Evolutionary conservation across 2,888 invertebrate genomes (phyloP), one percentile per base, ranked within the genome.

Genomic region (Cremastinae sp.): DNA sequence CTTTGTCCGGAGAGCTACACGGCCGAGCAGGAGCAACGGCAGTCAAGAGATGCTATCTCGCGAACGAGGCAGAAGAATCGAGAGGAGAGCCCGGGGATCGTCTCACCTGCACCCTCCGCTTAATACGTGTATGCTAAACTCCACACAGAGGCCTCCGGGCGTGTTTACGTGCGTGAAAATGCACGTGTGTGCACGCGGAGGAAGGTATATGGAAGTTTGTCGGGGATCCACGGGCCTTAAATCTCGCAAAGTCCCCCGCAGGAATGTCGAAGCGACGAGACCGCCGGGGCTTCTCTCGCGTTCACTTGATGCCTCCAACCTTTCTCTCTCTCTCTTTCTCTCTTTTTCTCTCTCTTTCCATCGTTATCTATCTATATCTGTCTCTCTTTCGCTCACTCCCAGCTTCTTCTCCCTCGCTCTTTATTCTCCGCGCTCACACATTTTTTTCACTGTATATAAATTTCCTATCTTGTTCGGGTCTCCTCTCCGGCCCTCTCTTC

Each of bases 181-280:
- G 0, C 5, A 10, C 43, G 38, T 61, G 28, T 53, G 47, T 16
- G 64, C 53, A 51, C 69, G 12, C 51, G 38, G 61, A 49, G 28
- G 28, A 28, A 45, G 22, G 38, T 41, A 62, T 51, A n/a, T 41
- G 38, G 34, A 59, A 28, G 36, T 61, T 65, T 34, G 20, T 36
- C 36, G 53, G 38, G 47, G 65, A 65, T 54, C 53, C 43, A 53
- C 74, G 77, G 76, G 75, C 80, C 84, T 82, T 84, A 83, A 81
- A 84, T 84, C 84, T 84, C 76, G 65, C 56, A 22, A 59, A 68
- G 56, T 71, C 71, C 71, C 75, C 62, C 65, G 75, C 70, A 81
- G 81, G 83, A 84, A 84, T 84, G 82, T 79, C 81, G 71, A 75
- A 68, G 71, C 75, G 71, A 71, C 69, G 76, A 69, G 76, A 74